Evolutionary conservation across 2,797 vertebrate genomes (phyloP).

Genomic region (Gallirallus australis): DNA sequence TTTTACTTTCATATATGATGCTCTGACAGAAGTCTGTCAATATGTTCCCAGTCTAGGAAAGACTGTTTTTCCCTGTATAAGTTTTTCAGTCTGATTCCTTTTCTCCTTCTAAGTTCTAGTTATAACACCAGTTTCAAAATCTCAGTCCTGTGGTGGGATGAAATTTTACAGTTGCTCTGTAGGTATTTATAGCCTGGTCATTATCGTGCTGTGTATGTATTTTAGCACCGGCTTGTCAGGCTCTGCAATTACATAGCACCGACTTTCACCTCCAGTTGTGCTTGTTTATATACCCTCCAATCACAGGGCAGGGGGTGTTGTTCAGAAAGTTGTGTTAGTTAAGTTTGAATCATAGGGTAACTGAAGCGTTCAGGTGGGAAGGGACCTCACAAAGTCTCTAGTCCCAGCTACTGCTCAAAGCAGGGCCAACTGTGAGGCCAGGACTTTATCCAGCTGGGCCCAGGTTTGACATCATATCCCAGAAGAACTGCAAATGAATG

Average conservation of each 20-base stretch:
- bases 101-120: not conserved
- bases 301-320: not conserved
- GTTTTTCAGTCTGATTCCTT: not conserved
- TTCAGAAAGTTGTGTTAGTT: not conserved
- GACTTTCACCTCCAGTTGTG: not conserved
- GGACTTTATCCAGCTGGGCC: not conserved
- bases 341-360: not conserved
- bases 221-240: not conserved
- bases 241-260: not conserved
- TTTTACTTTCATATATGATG: not conserved
- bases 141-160: not conserved
- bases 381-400: not conserved
- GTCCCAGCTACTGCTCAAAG: not conserved
- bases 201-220: not conserved
- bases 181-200: not conserved
- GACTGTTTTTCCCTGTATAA: not conserved
- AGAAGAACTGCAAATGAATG: not conserved
- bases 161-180: not conserved
- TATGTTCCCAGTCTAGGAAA: not conserved
- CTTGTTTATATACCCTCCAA: not conserved
- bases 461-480: not conserved
- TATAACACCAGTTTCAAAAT: not conserved
- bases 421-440: not conserved
- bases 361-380: not conserved
- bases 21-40: not conserved